These are phyloP conservation scores for Sinella curviseta DNA, from an alignment of 1,140 invertebrate species.

Conservation along the genomic window DNA sequence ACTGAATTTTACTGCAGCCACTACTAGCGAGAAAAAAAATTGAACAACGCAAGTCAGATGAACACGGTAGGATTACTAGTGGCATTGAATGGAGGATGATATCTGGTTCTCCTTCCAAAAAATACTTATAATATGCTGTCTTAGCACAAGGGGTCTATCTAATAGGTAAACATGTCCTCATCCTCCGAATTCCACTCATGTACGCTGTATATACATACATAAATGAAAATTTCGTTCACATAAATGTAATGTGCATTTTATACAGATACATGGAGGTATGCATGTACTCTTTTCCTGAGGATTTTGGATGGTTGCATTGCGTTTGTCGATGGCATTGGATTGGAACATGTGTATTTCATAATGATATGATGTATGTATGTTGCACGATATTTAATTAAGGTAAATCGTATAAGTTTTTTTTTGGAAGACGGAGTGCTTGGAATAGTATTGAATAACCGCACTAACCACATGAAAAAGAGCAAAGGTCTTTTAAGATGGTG, in stretches of 20 bases:
- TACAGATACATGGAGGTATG: background rate
- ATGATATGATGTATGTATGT: too few relatives aligned
- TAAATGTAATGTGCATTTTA: background rate
- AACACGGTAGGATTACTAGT: background rate
- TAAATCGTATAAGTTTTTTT: too few relatives aligned
- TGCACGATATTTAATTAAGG: too few relatives aligned
- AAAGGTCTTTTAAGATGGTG: too few relatives aligned
- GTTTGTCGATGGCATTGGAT: background rate
- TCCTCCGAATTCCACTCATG: background rate
- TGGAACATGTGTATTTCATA: background rate
- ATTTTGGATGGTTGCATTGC: background rate
- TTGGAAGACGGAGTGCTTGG: too few relatives aligned
- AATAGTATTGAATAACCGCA: too few relatives aligned
- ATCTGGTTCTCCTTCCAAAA: constrained; percentile 1
- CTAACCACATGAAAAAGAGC: too few relatives aligned
- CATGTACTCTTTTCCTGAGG: background rate
- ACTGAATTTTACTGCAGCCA: background rate
- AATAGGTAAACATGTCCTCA: background rate
- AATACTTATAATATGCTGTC: background rate
- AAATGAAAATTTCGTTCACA: too few relatives aligned
- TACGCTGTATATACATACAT: too few relatives aligned
- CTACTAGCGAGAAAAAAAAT: background rate
- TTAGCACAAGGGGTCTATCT: background rate
- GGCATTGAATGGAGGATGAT: background rate
- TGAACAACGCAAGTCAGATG: background rate